Base-by-base conservation (phyloP, 2,113 vertebrate species). In the Psittacula cyanocephala region DNA sequence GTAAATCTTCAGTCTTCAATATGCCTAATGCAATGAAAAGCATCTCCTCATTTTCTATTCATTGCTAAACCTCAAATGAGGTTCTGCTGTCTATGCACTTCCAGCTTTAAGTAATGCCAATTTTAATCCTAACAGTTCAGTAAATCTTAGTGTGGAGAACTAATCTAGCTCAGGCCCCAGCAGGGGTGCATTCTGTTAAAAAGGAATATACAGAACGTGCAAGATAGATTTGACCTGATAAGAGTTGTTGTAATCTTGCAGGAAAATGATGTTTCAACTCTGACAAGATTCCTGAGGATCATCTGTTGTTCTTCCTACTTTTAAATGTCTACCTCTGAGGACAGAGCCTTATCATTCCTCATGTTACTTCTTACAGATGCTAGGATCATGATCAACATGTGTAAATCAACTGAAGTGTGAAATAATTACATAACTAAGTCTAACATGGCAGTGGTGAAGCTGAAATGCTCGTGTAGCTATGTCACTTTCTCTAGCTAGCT, bases 381-480 rank as follows among this genome's bases (percentile, higher is more conserved):
- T 81, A 62, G 74, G 75, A 69, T 95, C 83, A 50, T 16, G 67
- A 95, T 39, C 57, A 91, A 68, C 95, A 60, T 62, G 92, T 93
- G 88, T 88, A 93, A 89, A 94, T 94, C 91, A 85, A 74, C 20
- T 80, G 77, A 82, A 93, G 92, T 95, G 93, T 91, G 88, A 95
- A 94, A 95, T 95, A 97, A 96, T 91, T 84, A 87, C 83, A 72
- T 75, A 89, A 93, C 96, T 94, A 89, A 82, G 76, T 70, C 83
- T 95, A 63, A 50, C 94, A 92, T 59, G 70, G 65, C 39, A 89
- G 70, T n/a, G 50, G 44, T 3, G 9, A 67, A 89, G 89, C 62
- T 19, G 7, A 78, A 94, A 44, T 64, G 47, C 68, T 94, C 33
- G 18, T 88, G 91, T 69, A 83, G 71, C 49, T 91, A 5, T 74